A percentile compares a stretch with the other conserved stretches of the same genome.
Conservation (phyloP, 2,888 invertebrate genomes). For the Dysmachus trigonus region DNA sequence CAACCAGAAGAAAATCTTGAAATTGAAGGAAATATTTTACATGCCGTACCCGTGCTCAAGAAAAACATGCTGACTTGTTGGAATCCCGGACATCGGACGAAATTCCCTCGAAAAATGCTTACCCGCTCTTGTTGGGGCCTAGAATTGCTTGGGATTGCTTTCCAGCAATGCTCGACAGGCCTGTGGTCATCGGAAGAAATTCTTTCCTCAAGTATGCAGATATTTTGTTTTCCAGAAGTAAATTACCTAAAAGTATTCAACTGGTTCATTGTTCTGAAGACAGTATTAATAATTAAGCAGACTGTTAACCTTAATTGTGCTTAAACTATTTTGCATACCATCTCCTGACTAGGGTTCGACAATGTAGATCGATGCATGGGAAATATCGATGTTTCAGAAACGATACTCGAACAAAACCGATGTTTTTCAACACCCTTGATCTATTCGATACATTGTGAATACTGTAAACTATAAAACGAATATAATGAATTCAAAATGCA, state of each 20-base stretch:
- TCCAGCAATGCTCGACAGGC: not conserved
- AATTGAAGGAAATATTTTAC: constrained; percentile 22
- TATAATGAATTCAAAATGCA: too few relatives aligned
- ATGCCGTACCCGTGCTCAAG: not conserved
- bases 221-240: constrained; percentile 25
- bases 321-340: not conserved
- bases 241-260: constrained; percentile 40
- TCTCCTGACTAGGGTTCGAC: not conserved
- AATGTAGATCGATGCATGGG: too few relatives aligned
- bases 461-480: too few relatives aligned
- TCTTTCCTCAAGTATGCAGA: constrained; percentile 37
- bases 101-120: constrained; percentile 24
- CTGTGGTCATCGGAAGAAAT: constrained; percentile 11
- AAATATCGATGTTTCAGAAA: too few relatives aligned
- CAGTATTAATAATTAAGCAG: not conserved
- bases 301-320: not conserved
- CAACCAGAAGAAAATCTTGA: not conserved
- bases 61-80: not conserved
- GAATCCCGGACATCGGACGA: constrained; percentile 17
- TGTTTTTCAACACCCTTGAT: too few relatives aligned
- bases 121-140: not conserved
- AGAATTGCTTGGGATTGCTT: not conserved
- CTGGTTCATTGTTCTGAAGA: not conserved
- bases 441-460: too few relatives aligned
- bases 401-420: too few relatives aligned